Evolutionary conservation across 1,140 invertebrate species (phyloP), one percentile per base, ranked within the genome.

Genomic region (Zaprionus ghesquierei): DNA sequence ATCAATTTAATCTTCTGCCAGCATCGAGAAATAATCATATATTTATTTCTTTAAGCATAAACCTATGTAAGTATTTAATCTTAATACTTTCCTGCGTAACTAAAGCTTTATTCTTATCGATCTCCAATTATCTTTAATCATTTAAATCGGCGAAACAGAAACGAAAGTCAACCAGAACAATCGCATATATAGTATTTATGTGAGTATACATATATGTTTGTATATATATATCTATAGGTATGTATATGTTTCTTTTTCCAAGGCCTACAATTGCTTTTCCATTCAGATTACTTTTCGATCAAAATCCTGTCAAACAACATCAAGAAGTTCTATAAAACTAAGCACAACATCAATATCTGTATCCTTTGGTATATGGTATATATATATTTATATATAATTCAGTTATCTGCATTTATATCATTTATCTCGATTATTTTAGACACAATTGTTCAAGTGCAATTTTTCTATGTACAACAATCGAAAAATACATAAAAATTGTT

Each of bases 231-330:
- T 22, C 31, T 35, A 55, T 51, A 54, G 41, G 49, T 65, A 53
- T 15, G 20, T 54, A 29, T 23, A 25, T 71, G 20, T 53, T 33
- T 55, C 46, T 13, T 54, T 59, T n/a, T n/a, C n/a, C 63, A 77
- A 79, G 81, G 72, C 80, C 81, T 80, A 74, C 68, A 76, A 73
- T 73, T 74, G 64, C 73, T 77, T 77, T 76, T 66, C 41, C 41
- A 71, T 59, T 64, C 59, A 44, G 29, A 13, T 62, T 33, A 15
- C 5, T 27, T 61, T 55, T 41, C 18, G 15, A 55, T 65, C 38
- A 58, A 41, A 8, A 41, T 9, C 2, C n/a, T 46, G 59, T 54
- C 46, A 55, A 46, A 64, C 68, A 75, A 64, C 68, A 75, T 27
- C 53, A 55, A 72, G 61, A 75, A 55, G 22, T 60, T 62, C 15